These are phyloP conservation scores for Pseudococcus jackbeardsleyi DNA, from an alignment of 2,888 invertebrate genomes.

Conservation along the genomic window DNA sequence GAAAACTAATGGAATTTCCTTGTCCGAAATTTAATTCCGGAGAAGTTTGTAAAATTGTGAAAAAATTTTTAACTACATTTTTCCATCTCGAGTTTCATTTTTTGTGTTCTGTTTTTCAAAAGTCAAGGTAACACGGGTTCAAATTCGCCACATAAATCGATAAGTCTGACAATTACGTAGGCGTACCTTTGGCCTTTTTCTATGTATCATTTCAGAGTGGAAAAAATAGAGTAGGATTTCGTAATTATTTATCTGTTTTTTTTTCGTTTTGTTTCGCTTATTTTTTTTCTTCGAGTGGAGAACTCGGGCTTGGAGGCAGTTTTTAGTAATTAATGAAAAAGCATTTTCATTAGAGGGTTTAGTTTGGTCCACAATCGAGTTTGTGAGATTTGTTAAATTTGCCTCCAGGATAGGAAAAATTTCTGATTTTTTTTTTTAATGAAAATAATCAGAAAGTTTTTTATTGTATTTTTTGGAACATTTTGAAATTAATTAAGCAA, in stretches of 20 bases:
- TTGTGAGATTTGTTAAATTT: neutral
- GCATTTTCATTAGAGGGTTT: neutral
- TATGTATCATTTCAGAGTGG: neutral
- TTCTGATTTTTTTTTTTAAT: neutral
- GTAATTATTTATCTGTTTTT: neutral
- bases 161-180: slow-evolving; percentile 9
- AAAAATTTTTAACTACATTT: slow-evolving; percentile 2
- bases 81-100: neutral
- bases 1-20: slow-evolving; percentile 44
- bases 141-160: neutral
- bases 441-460: too few species aligned
- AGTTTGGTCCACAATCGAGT: neutral
- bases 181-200: neutral
- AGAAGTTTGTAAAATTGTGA: slow-evolving; percentile 22
- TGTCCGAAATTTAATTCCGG: slow-evolving; percentile 17
- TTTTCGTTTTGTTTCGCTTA: neutral
- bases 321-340: neutral
- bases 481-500: too few species aligned
- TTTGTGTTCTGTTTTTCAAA: neutral
- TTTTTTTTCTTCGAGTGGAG: neutral
- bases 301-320: neutral
- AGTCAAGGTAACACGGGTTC: slow-evolving; percentile 27
- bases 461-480: too few species aligned
- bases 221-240: neutral
- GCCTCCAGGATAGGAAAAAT: neutral